Base-by-base conservation (phyloP, 2,888 invertebrate genomes). In the Helleia helle region DNA sequence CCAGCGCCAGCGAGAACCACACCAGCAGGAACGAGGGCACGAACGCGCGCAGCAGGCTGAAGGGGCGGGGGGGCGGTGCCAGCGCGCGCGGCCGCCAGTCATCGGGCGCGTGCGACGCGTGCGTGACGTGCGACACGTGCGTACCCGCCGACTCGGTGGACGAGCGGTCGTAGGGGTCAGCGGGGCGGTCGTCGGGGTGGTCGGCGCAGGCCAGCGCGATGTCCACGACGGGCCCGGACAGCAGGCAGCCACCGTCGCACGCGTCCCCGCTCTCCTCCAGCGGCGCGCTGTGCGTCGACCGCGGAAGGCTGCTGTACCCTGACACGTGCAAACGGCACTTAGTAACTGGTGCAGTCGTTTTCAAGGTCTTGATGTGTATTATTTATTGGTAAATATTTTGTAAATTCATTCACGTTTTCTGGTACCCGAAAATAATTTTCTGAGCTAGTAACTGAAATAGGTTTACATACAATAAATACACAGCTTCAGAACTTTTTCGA, bases 221-320 rank as follows among this genome's bases (percentile, higher is more conserved):
- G 56, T 87, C n/a, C n/a, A 87, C 86, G 28, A 87, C 86, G 3
- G 84, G 79, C 5, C 84, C 83, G 51, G 83, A 73, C 54, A 87
- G 75, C 51, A 87, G 58, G 49, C 83, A 87, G 52, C 85, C 83
- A 18, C 84, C 83, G 60, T 87, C 75, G 66, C 87, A 71, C 55
- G 28, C 54, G 69, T 71, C 77, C 57, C 50, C 49, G 36, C 71
- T 69, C 51, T 80, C 80, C 68, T 87, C 87, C 48, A 88, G 57
- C 5, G 90, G 89, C 52, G 91, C 92, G 50, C 92, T 92, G 81
- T 94, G 93, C 59, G 93, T 93, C 42, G 94, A 93, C 50, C 94
- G 88, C 17, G 94, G 94, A 58, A 94, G 85, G 74, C 93, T 94
- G 77, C 93, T 93, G 80, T 94, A 94, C 43, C 93, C 94, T 93